Evolutionary conservation across 2,797 vertebrate species (phyloP).

Genomic region (Bothrops alternatus): DNA sequence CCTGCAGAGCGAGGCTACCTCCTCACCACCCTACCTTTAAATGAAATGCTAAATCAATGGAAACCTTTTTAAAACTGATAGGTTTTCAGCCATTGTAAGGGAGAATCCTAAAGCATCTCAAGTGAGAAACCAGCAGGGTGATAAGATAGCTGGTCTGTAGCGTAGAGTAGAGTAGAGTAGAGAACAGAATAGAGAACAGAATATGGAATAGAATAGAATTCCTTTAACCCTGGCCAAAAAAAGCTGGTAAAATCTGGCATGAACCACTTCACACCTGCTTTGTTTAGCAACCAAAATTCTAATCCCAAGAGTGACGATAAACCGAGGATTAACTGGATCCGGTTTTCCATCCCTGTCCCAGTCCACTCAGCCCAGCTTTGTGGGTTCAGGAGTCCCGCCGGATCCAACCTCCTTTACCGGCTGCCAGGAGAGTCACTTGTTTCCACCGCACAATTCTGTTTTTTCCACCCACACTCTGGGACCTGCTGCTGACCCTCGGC

Average conservation of each 20-base stretch:
- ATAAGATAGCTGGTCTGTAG: background rate
- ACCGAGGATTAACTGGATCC: too few species aligned
- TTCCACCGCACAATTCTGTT: background rate
- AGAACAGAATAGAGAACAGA: too few species aligned
- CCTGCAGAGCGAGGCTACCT: background rate
- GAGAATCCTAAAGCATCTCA: background rate
- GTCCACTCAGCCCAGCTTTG: background rate
- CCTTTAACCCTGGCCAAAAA: too few species aligned
- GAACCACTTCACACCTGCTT: too few species aligned
- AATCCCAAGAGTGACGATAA: too few species aligned
- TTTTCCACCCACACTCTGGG: background rate
- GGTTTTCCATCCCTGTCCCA: background rate
- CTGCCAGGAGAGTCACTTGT: background rate
- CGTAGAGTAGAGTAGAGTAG: too few species aligned
- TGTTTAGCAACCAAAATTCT: too few species aligned
- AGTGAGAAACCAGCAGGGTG: background rate
- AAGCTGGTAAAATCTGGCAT: too few species aligned
- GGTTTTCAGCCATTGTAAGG: background rate
- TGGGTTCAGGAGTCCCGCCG: background rate
- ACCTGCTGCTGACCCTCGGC: background rate
- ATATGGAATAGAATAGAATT: too few species aligned
- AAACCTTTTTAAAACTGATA: background rate
- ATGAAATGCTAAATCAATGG: background rate
- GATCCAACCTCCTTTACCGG: too few species aligned
- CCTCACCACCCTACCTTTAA: background rate